Percentiles rank a stretch among this genome's conserved stretches.
These are phyloP conservation scores for Forbesichthys papilliferus DNA, from an alignment of 2,113 vertebrate species.

Conservation along the genomic window DNA sequence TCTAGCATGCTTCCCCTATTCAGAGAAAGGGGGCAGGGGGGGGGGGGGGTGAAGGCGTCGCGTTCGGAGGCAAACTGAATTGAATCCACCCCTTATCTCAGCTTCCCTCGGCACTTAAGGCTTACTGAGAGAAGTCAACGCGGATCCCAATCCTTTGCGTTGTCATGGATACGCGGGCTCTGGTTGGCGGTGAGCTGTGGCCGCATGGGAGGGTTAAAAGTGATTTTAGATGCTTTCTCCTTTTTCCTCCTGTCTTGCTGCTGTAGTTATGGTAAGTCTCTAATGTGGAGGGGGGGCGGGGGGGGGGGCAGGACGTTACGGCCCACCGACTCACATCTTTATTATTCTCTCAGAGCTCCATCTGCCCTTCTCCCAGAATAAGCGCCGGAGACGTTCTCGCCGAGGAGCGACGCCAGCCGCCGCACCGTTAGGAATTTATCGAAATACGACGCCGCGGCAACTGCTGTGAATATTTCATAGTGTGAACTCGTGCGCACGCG, in stretches of 20 bases:
- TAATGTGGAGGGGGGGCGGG: not conserved
- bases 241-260: slow-evolving; percentile 25
- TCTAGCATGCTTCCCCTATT: slow-evolving; percentile 61
- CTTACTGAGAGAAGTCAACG: slow-evolving; percentile 64
- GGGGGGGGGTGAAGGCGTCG: slow-evolving; percentile 31
- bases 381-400: slow-evolving; percentile 55
- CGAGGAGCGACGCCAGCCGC: slow-evolving; percentile 32
- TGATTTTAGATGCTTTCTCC: slow-evolving; percentile 53
- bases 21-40: slow-evolving; percentile 51
- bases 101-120: slow-evolving; percentile 56
- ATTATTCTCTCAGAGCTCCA: slow-evolving; percentile 43
- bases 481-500: not conserved
- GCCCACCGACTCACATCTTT: slow-evolving; percentile 34
- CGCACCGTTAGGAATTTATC: slow-evolving; percentile 16
- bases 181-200: slow-evolving; percentile 54
- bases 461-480: slow-evolving; percentile 16
- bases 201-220: slow-evolving; percentile 52
- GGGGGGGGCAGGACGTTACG: too few species aligned
- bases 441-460: slow-evolving; percentile 8
- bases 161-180: slow-evolving; percentile 74
- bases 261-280: slow-evolving; percentile 53
- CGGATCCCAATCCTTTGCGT: slow-evolving; percentile 60
- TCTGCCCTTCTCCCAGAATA: slow-evolving; percentile 49
- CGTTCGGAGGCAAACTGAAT: slow-evolving; percentile 63
- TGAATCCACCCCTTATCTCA: slow-evolving; percentile 64